phyloP scores from a whole-genome alignment of 2,888 invertebrate species.

The Leptinotarsa peninsularis region DNA sequence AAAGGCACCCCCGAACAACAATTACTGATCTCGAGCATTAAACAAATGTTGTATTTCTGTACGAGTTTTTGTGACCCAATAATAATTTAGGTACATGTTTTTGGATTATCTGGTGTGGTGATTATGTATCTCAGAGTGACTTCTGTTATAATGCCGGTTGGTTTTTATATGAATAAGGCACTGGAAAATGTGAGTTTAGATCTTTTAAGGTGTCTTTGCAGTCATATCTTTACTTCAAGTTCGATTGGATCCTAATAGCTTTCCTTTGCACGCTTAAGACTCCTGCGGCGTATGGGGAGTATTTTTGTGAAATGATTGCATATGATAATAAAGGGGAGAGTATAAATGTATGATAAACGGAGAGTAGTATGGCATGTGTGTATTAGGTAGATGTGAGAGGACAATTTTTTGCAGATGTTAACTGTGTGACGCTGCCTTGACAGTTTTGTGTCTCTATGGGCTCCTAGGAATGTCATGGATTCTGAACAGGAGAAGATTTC shows the following conservation, averaged over 20 bases:
- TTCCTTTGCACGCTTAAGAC: background rate
- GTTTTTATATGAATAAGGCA: too few relatives aligned
- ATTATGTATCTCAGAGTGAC: too few relatives aligned
- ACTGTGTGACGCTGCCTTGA: background rate
- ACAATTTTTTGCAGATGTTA: background rate
- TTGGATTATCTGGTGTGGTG: too few relatives aligned
- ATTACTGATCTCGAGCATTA: too few relatives aligned
- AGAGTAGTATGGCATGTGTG: background rate
- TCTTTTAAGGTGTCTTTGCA: background rate
- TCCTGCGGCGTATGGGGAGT: background rate
- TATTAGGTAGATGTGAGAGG: background rate
- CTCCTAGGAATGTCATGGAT: too few relatives aligned
- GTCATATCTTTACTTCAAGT: background rate
- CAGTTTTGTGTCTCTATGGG: background rate
- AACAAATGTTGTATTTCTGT: too few relatives aligned
- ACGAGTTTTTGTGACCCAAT: too few relatives aligned
- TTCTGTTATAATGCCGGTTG: too few relatives aligned
- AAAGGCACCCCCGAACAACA: too few relatives aligned
- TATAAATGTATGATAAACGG: background rate
- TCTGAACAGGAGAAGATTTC: too few relatives aligned
- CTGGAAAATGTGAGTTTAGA: background rate
- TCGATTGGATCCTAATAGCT: background rate
- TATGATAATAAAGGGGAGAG: background rate
- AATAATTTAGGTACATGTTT: too few relatives aligned
- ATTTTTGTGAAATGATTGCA: background rate